Evolutionary conservation across 2,797 vertebrate species (phyloP).

Genomic region (Arremon aurantiirostris): DNA sequence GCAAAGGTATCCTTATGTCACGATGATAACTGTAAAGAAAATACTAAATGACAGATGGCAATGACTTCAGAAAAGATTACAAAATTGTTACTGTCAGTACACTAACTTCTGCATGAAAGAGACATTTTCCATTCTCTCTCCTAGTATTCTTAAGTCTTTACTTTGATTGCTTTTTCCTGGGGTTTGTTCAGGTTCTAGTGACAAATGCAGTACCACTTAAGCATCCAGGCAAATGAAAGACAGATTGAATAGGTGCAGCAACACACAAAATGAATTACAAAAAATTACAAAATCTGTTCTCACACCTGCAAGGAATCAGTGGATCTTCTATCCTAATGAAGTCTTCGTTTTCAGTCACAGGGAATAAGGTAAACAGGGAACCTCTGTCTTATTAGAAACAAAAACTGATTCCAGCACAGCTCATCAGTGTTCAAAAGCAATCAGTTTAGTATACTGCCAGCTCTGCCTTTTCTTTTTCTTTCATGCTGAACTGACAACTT

Average conservation of each 20-base stretch:
- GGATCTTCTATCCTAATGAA: background rate
- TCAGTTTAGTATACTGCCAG: background rate
- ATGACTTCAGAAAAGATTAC: background rate
- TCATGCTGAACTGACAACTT: slow-evolving; percentile 46
- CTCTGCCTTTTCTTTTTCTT: slow-evolving; percentile 14
- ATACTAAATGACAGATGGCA: background rate
- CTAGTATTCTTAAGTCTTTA: background rate
- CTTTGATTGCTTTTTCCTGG: background rate
- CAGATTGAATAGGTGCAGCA: background rate
- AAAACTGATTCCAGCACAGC: slow-evolving; percentile 1
- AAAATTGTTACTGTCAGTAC: background rate
- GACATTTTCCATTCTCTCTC: background rate
- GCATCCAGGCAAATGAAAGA: background rate
- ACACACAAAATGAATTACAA: slow-evolving; percentile 1
- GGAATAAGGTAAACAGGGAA: background rate
- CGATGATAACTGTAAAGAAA: background rate
- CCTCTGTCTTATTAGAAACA: background rate
- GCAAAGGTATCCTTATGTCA: background rate
- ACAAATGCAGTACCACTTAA: background rate
- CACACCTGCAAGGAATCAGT: background rate
- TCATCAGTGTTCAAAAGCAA: slow-evolving; percentile 26
- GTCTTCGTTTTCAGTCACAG: background rate
- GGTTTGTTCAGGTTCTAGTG: background rate
- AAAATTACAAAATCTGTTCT: slow-evolving; percentile 42
- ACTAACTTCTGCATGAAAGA: background rate